Evolutionary conservation across 35 echinoderm and acorn worm species (phyloP).

Genomic region (Nesometra sesokonis): DNA sequence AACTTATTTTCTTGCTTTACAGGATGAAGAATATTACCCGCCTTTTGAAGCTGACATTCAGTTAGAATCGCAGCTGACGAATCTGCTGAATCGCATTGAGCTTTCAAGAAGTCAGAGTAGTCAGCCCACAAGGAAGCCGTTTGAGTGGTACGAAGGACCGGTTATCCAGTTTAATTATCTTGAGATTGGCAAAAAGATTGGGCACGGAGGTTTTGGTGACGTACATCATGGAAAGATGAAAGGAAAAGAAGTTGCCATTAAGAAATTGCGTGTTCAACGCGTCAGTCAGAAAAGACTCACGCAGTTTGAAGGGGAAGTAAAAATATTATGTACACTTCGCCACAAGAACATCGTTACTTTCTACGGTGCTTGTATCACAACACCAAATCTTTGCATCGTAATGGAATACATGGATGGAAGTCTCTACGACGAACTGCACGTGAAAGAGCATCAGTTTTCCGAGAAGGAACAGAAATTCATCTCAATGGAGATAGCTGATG

Average conservation of each 20-base stretch:
- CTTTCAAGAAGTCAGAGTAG: not conserved
- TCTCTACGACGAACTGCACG: conserved; percentile 29
- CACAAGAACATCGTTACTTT: conserved; percentile 37
- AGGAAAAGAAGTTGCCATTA: conserved; percentile 32
- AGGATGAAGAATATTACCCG: not conserved
- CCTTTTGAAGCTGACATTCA: not conserved
- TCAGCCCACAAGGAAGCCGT: not conserved
- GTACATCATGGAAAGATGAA: conserved; percentile 19
- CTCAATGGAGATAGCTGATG: conserved; percentile 10
- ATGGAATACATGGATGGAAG: conserved; percentile 42
- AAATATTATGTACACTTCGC: conserved; percentile 17
- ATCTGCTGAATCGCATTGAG: not conserved
- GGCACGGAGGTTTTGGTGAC: conserved; percentile 37
- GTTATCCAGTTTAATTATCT: conserved; percentile 19
- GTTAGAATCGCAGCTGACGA: not conserved
- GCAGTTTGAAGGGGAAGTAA: conserved; percentile 25
- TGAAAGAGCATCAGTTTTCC: not conserved
- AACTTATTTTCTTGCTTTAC: too few species aligned
- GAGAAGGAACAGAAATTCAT: conserved; percentile 1
- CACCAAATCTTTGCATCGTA: conserved; percentile 43
- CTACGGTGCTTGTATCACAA: conserved; percentile 27
- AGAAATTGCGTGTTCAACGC: conserved; percentile 42
- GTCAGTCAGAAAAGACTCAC: conserved; percentile 20
- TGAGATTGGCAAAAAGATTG: conserved; percentile 15
- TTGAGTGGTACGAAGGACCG: conserved; percentile 24